Evolutionary conservation across 2,888 invertebrate species (phyloP).

Genomic region (Stictocephala bisonia): DNA sequence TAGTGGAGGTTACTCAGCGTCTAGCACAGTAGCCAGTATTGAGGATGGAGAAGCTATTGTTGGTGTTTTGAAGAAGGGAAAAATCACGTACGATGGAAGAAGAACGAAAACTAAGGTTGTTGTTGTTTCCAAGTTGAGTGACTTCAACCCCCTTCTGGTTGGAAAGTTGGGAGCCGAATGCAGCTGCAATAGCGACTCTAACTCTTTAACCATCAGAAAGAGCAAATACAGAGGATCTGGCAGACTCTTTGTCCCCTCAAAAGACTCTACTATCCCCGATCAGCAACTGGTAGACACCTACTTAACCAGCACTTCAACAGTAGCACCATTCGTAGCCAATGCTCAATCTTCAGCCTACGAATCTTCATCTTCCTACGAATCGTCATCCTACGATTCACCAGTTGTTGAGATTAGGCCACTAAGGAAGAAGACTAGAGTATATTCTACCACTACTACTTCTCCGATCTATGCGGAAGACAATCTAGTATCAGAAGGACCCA

Average conservation of each 20-base stretch:
- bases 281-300: constrained; percentile 47
- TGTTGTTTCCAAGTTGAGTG: constrained; percentile 70
- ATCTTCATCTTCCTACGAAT: constrained; percentile 26
- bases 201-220: constrained; percentile 68
- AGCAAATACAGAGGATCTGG: constrained; percentile 61
- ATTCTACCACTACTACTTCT: constrained; percentile 50
- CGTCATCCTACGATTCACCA: constrained; percentile 34
- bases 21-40: constrained; percentile 55
- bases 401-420: constrained; percentile 56
- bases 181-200: constrained; percentile 71
- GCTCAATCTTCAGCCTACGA: background rate
- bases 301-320: constrained; percentile 47
- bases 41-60: constrained; percentile 57
- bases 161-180: constrained; percentile 80
- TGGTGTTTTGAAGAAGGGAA: constrained; percentile 56
- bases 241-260: constrained; percentile 53
- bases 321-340: constrained; percentile 39
- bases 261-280: constrained; percentile 55
- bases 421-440: constrained; percentile 50
- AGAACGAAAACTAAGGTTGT: constrained; percentile 58
- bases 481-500: constrained; percentile 10
- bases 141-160: constrained; percentile 76
- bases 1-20: constrained; percentile 50
- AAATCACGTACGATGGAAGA: constrained; percentile 51
- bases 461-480: constrained; percentile 2